Base-by-base conservation (phyloP, 2,888 invertebrate species). In the Pollenia griseotomentosa region DNA sequence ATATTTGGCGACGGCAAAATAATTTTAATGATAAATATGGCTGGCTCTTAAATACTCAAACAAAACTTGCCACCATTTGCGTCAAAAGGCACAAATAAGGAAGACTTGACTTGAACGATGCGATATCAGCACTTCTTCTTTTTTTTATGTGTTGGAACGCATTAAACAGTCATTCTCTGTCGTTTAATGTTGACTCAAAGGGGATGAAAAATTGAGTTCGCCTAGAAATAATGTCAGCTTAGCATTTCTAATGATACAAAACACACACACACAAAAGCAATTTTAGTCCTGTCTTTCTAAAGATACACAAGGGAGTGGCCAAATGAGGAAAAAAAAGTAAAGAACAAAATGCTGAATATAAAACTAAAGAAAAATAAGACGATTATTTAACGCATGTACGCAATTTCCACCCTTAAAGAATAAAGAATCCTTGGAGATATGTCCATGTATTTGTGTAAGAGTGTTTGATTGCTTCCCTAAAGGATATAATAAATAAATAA, bases 331-430 rank as follows among this genome's bases (percentile, higher is more conserved):
- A 48, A 33, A n/a, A 70, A 53, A 42, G 23, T 53, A 23, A 44
- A 51, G 11, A 2, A 48, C 19, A 48, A 10, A 53, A 80, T 46
- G 10, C 42, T 53, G 65, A 61, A 79, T 7, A n/a, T n/a, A 10
- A 59, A 55, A 42, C 33, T 16, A 14, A 42, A 44, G 53, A 53
- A 74, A 73, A 78, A 61, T 48, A 74, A 80, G 77, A 70, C 78
- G 87, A 84, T 78, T 68, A 83, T 80, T 86, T 73, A 84, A 87
- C 84, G 84, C 87, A 84, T 81, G 81, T 73, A 87, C 84, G 77
- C 84, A 87, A 71, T 81, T 83, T 55, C 84, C 66, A 84, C 84
- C 87, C 87, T 57, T 74, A 73, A 73, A n/a, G n/a, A n/a, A 53
- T 1, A 40, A 42, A 9, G 51, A 9, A 42, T 48, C 48, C 46